Conservation (phyloP, 1,140 invertebrate species). For the Heliothis virescens region DNA sequence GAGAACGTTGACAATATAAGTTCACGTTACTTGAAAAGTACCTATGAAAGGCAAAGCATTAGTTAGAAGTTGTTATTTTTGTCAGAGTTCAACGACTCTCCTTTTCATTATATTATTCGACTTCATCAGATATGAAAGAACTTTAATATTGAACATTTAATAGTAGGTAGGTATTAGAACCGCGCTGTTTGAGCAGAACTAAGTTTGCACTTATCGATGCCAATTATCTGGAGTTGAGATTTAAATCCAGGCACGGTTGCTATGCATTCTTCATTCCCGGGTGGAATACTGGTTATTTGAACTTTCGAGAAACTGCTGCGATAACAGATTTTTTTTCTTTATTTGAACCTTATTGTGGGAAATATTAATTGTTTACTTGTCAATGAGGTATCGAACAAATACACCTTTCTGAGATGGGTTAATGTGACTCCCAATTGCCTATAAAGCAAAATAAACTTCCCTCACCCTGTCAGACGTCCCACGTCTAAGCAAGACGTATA, state of each 20-base stretch:
- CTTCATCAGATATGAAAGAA: neutral
- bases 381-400: too few relatives aligned
- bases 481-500: constrained; percentile 4
- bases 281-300: neutral
- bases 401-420: too few relatives aligned
- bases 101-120: neutral
- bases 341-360: neutral
- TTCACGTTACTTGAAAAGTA: too few relatives aligned
- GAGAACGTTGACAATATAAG: too few relatives aligned
- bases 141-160: neutral
- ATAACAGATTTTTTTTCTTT: neutral
- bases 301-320: neutral
- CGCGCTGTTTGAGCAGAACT: constrained; percentile 16
- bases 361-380: too few relatives aligned
- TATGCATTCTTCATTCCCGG: neutral
- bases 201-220: constrained; percentile 6
- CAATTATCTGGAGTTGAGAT: constrained; percentile 27
- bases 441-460: neutral
- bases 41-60: neutral
- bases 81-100: neutral
- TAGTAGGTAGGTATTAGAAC: constrained; percentile 4
- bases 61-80: neutral
- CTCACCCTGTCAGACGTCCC: neutral
- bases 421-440: neutral
- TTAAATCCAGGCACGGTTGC: neutral